A percentile compares a stretch with the other conserved stretches of the same genome.
These are phyloP conservation scores for Synanthedon tipuliformis DNA, from an alignment of 2,888 invertebrate genomes.

Conservation along the genomic window DNA sequence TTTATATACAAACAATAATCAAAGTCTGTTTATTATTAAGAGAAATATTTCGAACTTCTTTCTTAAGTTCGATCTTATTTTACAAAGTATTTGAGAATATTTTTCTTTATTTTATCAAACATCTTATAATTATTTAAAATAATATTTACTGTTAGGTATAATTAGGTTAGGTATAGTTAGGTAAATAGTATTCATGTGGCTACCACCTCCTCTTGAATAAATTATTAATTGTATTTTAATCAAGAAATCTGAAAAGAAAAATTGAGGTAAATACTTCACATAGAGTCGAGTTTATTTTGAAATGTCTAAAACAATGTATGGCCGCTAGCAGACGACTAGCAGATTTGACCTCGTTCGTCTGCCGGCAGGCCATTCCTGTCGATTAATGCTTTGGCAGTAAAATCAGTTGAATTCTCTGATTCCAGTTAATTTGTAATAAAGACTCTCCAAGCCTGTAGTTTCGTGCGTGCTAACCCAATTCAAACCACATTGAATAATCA, in stretches of 20 bases:
- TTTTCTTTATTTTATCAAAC: not conserved
- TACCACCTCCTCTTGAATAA: no score
- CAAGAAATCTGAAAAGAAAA: no score
- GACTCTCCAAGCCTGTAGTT: no score
- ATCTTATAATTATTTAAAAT: not conserved
- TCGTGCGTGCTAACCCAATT: no score
- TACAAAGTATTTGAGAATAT: not conserved
- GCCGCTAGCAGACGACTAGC: slow-evolving; percentile 34
- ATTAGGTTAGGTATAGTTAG: no score
- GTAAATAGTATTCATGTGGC: not conserved
- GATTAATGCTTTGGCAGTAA: not conserved
- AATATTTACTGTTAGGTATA: no score
- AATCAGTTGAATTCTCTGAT: not conserved
- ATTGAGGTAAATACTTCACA: no score
- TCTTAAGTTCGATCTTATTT: not conserved
- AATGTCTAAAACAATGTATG: slow-evolving; percentile 27
- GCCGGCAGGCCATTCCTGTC: not conserved
- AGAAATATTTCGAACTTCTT: not conserved
- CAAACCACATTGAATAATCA: not conserved
- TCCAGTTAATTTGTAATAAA: no score
- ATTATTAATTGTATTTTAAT: no score
- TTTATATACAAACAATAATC: no score
- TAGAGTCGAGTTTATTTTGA: slow-evolving; percentile 37
- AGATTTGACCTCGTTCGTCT: slow-evolving; percentile 33
- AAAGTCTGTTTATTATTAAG: no score